These are phyloP conservation scores for Leucoma salicis DNA, from an alignment of 2,888 invertebrate genomes.

Conservation along the genomic window DNA sequence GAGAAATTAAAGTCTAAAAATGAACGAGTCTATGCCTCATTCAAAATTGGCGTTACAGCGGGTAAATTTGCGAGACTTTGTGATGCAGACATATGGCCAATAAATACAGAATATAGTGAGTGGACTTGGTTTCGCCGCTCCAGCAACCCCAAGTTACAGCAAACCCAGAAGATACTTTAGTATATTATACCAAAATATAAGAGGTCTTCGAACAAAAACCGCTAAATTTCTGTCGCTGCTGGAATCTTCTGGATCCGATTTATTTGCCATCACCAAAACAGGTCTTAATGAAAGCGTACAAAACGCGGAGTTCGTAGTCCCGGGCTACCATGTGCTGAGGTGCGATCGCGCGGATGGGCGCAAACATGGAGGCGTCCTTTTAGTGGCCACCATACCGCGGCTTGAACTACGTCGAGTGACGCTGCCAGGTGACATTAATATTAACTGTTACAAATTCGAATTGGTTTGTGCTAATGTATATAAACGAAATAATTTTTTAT, in stretches of 20 bases:
- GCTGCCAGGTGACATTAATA: not conserved
- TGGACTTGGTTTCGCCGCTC: not conserved
- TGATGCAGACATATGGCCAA: too few relatives aligned
- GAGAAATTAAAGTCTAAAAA: not conserved
- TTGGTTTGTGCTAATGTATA: conserved; percentile 4
- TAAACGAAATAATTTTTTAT: conserved; percentile 2
- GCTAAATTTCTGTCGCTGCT: not conserved
- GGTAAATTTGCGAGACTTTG: too few relatives aligned
- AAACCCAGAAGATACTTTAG: not conserved
- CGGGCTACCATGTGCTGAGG: too few relatives aligned
- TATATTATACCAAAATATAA: not conserved
- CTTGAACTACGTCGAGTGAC: too few relatives aligned
- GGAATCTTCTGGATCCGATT: too few relatives aligned
- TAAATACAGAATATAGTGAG: too few relatives aligned
- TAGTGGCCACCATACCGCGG: too few relatives aligned
- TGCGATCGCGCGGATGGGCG: too few relatives aligned
- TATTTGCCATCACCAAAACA: too few relatives aligned
- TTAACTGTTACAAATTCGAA: not conserved
- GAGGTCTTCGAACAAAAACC: not conserved
- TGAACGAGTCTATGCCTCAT: not conserved
- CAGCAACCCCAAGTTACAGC: not conserved
- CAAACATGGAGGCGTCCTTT: too few relatives aligned
- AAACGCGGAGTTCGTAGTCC: too few relatives aligned
- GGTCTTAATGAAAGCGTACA: too few relatives aligned
- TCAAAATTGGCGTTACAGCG: not conserved